Conservation (phyloP, 2,113 vertebrate species). For the Glareola pratincola region DNA sequence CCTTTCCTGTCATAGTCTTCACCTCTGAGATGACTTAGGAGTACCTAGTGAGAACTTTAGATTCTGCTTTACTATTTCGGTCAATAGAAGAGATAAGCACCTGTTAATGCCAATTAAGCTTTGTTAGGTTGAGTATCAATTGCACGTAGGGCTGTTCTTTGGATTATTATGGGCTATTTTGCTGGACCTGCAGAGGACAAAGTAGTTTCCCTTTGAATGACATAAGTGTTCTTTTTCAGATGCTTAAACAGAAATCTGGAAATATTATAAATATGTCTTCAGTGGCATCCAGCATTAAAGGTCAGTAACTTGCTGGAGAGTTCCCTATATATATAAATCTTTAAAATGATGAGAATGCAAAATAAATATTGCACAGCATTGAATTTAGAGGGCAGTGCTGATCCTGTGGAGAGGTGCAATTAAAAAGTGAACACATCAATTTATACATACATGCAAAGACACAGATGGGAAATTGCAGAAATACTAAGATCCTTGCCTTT, state of each 20-base stretch:
- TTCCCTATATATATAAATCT: not conserved
- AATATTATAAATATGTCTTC: slow-evolving; percentile 98
- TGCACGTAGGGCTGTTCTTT: not conserved
- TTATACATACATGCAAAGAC: not conserved
- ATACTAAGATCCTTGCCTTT: not conserved
- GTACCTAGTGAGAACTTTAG: not conserved
- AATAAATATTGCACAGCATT: not conserved
- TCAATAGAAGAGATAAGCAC: not conserved
- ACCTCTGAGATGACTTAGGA: not conserved
- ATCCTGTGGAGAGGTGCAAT: not conserved
- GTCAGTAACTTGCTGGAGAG: slow-evolving; percentile 60
- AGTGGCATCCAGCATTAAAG: slow-evolving; percentile 95
- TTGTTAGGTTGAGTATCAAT: not conserved
- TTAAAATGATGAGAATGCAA: not conserved
- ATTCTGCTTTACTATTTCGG: not conserved
- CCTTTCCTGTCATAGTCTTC: not conserved
- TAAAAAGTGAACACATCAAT: not conserved
- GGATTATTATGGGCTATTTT: not conserved
- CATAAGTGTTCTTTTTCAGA: slow-evolving; percentile 70
- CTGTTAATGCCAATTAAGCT: not conserved
- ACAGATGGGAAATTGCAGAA: not conserved
- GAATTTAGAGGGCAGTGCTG: not conserved
- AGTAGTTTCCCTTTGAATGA: not conserved
- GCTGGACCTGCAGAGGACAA: not conserved
- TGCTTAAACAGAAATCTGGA: slow-evolving; percentile 89